These are phyloP conservation scores for Tor tambroides DNA, from an alignment of 2,113 vertebrate genomes.

Conservation along the genomic window DNA sequence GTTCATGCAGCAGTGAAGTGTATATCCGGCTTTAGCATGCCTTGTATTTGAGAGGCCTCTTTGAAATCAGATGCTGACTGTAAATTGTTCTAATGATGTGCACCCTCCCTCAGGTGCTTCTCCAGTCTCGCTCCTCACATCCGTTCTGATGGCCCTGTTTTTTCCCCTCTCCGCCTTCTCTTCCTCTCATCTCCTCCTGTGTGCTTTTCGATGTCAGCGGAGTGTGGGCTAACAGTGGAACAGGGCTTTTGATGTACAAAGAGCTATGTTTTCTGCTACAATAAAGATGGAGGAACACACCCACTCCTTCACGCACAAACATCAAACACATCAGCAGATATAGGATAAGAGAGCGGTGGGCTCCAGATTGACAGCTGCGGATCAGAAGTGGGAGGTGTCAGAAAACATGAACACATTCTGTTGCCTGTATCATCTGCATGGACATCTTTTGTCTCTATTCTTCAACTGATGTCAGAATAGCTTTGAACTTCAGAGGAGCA, in stretches of 20 bases:
- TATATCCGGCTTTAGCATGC: neutral
- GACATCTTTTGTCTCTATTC: neutral
- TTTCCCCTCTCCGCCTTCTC: constrained; percentile 7
- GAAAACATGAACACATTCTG: neutral
- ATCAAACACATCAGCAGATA: constrained; percentile 31
- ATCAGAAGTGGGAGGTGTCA: neutral
- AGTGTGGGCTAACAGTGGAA: constrained; percentile 36
- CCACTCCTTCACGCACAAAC: constrained; percentile 9
- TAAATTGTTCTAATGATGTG: constrained; percentile 58
- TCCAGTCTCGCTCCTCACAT: constrained; percentile 24
- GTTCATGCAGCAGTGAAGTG: neutral
- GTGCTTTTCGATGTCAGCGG: constrained; percentile 17
- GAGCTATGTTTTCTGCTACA: constrained; percentile 37
- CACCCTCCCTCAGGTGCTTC: constrained; percentile 42
- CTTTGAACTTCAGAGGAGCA: neutral
- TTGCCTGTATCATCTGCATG: neutral
- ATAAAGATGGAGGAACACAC: constrained; percentile 3
- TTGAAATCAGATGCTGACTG: constrained; percentile 43
- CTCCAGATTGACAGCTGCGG: neutral
- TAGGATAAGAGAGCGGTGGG: constrained; percentile 11
- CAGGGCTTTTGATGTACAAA: constrained; percentile 43
- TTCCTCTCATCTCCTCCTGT: constrained; percentile 22
- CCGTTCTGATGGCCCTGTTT: constrained; percentile 36
- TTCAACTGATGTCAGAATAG: neutral
- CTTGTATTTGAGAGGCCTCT: constrained; percentile 5